These are phyloP conservation scores for Hermetia illucens DNA, from an alignment of 1,140 invertebrate species.

Conservation along the genomic window DNA sequence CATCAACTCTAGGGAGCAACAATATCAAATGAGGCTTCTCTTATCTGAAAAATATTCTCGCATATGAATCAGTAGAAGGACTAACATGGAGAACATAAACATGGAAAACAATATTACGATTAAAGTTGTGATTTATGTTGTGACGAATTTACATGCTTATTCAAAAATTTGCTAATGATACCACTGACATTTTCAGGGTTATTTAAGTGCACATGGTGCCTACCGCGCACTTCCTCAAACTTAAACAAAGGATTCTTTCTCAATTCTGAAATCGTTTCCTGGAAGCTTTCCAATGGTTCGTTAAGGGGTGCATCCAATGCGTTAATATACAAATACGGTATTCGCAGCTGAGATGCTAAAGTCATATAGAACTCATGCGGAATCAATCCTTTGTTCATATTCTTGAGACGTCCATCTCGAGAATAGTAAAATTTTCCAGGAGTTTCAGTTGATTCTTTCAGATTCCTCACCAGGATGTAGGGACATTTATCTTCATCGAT, in stretches of 20 bases:
- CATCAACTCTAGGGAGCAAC: too few relatives aligned
- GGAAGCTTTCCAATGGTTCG: conserved; percentile 31
- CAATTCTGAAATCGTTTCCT: conserved; percentile 36
- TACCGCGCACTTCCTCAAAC: conserved; percentile 41
- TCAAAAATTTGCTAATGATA: conserved; percentile 36
- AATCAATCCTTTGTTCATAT: conserved; percentile 25
- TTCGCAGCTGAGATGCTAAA: conserved; percentile 29
- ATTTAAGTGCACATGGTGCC: conserved; percentile 54
- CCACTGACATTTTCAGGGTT: conserved; percentile 38
- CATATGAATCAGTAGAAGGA: too few relatives aligned
- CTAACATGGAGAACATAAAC: too few relatives aligned
- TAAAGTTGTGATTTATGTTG: too few relatives aligned
- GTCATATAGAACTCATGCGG: conserved; percentile 30
- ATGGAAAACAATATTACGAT: too few relatives aligned
- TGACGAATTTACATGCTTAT: too few relatives aligned
- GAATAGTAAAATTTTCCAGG: conserved; percentile 39
- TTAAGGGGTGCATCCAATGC: conserved; percentile 33
- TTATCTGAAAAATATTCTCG: too few relatives aligned
- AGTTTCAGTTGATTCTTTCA: conserved; percentile 29
- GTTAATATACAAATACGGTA: conserved; percentile 37
- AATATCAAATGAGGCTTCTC: too few relatives aligned
- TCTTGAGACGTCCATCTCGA: conserved; percentile 36
- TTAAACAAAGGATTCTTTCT: conserved; percentile 38
- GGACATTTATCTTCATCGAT: conserved; percentile 33
- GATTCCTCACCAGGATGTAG: conserved; percentile 36